These are phyloP conservation scores for Dendrolimus pini DNA, from an alignment of 2,888 invertebrate species.

Conservation along the genomic window DNA sequence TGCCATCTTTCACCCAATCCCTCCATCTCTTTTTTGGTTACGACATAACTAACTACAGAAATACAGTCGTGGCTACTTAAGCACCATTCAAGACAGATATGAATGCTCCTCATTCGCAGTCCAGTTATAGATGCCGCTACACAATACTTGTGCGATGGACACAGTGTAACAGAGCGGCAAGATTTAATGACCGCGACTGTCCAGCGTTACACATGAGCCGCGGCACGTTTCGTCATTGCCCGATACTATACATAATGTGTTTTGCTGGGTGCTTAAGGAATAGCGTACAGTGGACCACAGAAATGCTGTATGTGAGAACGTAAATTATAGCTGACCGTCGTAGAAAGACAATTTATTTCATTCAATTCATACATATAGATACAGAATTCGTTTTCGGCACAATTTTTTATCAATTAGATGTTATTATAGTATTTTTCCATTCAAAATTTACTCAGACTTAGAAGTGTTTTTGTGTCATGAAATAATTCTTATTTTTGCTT, in stretches of 20 bases:
- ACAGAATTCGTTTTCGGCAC: no score
- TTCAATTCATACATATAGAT: no score
- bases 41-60: slow-evolving; percentile 20
- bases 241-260: background rate
- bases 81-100: slow-evolving; percentile 48
- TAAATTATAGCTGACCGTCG: no score
- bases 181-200: slow-evolving; percentile 67
- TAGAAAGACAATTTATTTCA: no score
- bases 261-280: background rate
- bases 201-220: slow-evolving; percentile 48
- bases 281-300: background rate
- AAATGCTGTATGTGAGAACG: no score
- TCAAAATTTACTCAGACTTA: no score
- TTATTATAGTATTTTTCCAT: no score
- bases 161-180: slow-evolving; percentile 71
- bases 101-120: slow-evolving; percentile 67
- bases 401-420: no score
- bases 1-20: no score
- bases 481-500: no score
- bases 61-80: slow-evolving; percentile 5
- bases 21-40: background rate
- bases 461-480: no score
- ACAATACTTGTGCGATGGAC: slow-evolving; percentile 51
- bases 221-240: slow-evolving; percentile 48
- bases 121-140: slow-evolving; percentile 73